These are phyloP conservation scores for Lytechinus variegatus DNA, from an alignment of 35 echinoderm and acorn worm species.

Conservation along the genomic window DNA sequence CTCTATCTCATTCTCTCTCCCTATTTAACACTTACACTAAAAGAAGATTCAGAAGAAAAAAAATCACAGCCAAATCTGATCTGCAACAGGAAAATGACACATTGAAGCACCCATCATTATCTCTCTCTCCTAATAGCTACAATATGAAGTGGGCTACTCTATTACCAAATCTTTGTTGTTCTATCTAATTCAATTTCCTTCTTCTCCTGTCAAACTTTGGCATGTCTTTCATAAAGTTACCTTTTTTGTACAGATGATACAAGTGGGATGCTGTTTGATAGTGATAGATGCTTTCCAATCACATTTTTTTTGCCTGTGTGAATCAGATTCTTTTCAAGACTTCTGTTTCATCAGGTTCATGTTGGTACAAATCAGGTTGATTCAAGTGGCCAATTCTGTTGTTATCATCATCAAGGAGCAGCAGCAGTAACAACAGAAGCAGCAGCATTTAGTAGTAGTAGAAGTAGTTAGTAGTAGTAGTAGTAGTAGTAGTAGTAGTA, in stretches of 20 bases:
- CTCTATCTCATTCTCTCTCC: background rate
- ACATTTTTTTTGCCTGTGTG: background rate
- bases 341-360: too few relatives aligned
- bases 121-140: background rate
- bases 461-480: too few relatives aligned
- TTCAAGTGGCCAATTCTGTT: too few relatives aligned
- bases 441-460: too few relatives aligned
- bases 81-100: background rate
- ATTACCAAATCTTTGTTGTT: conserved; percentile 6
- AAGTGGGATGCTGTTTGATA: background rate
- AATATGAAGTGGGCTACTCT: background rate
- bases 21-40: background rate
- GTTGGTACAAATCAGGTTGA: too few relatives aligned
- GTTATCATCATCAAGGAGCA: too few relatives aligned
- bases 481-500: too few relatives aligned
- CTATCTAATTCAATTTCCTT: conserved; percentile 14
- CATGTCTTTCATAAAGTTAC: background rate
- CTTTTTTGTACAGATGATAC: background rate
- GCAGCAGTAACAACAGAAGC: too few relatives aligned
- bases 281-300: background rate
- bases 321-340: background rate
- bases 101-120: conserved; percentile 12
- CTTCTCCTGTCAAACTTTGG: background rate
- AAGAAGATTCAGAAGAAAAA: background rate
- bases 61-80: conserved; percentile 3